phyloP scores from a whole-genome alignment of 2,113 vertebrate species.

The Ptyas mucosa region DNA sequence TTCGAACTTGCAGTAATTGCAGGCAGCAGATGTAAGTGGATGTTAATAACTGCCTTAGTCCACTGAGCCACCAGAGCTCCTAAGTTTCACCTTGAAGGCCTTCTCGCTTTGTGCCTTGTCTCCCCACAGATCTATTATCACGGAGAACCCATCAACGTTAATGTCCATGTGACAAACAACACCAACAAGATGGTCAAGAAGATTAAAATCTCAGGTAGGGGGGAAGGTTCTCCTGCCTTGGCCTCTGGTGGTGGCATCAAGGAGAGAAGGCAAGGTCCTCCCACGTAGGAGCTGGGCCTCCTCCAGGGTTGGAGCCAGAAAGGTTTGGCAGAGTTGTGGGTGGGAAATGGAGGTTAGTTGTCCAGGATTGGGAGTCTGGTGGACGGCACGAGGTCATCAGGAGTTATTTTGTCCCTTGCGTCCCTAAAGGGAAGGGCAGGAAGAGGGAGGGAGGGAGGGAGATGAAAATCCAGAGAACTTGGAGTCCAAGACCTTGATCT shows the following conservation, averaged over 20 bases:
- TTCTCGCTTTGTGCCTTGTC: not conserved
- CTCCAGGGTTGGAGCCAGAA: not conserved
- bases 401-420: not conserved
- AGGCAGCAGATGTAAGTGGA: too few relatives aligned
- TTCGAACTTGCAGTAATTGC: too few relatives aligned
- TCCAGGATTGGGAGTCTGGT: not conserved
- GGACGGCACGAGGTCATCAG: not conserved
- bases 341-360: not conserved
- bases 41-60: too few relatives aligned
- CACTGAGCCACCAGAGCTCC: too few relatives aligned
- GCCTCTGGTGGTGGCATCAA: too few relatives aligned
- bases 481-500: not conserved
- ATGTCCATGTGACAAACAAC: conserved; percentile 97
- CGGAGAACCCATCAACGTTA: conserved; percentile 93
- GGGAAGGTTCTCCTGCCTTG: accelerated
- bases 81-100: not conserved
- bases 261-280: not conserved
- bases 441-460: not conserved
- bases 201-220: conserved; percentile 91
- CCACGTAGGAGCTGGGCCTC: too few relatives aligned
- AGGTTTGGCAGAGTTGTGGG: not conserved
- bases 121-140: conserved; percentile 90
- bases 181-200: conserved; percentile 98
- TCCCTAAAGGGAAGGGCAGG: not conserved
- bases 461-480: not conserved